Percentiles rank a stretch among this genome's conserved stretches.
phyloP scores from a whole-genome alignment of 2,113 vertebrate species.

The Glaucomys volans region DNA sequence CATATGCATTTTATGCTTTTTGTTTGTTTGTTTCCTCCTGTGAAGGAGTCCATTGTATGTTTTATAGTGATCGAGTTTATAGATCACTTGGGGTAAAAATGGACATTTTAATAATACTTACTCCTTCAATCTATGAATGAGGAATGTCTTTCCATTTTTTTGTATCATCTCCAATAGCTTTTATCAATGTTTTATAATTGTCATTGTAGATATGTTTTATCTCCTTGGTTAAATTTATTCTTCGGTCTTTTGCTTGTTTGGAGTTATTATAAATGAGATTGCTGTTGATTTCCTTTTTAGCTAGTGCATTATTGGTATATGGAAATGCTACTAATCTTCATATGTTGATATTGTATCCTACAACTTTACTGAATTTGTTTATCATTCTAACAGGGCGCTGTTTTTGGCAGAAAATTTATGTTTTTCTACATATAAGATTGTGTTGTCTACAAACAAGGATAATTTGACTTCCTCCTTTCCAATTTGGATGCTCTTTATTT shows the following conservation, averaged over 20 bases:
- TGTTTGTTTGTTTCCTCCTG: neutral
- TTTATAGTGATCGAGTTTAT: neutral
- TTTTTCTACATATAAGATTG: neutral
- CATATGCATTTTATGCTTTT: neutral
- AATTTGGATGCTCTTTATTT: constrained; percentile 26
- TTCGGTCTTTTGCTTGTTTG: neutral
- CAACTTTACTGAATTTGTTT: neutral
- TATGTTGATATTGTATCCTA: neutral
- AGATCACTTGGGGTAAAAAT: neutral
- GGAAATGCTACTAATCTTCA: neutral
- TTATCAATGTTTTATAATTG: neutral
- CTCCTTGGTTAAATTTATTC: neutral
- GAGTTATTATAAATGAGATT: neutral
- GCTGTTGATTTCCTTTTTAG: neutral
- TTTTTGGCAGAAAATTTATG: neutral
- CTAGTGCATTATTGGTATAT: neutral
- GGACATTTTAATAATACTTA: neutral
- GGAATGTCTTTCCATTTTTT: neutral
- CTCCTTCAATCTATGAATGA: neutral
- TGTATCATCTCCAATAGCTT: neutral
- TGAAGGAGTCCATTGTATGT: neutral
- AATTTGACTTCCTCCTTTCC: constrained; percentile 27
- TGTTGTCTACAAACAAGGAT: neutral
- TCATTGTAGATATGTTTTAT: neutral
- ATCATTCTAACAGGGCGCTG: neutral